These are phyloP conservation scores for Rhysida immarginata DNA, from an alignment of 1,140 invertebrate genomes.

Conservation along the genomic window DNA sequence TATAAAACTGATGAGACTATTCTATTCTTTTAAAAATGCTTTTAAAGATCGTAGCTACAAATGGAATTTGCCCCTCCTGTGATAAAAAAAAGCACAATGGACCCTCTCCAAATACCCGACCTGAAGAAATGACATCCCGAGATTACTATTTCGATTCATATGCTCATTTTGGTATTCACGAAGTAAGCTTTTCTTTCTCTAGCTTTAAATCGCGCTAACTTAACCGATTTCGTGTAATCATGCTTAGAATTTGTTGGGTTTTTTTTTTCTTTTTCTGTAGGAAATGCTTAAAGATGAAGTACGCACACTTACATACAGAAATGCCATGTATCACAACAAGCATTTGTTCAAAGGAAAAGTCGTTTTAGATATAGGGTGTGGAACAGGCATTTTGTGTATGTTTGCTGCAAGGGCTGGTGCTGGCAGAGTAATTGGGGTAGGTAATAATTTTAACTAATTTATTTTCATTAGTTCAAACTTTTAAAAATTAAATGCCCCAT, in stretches of 20 bases:
- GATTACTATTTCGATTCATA: constrained; percentile 84
- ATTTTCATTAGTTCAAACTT: constrained; percentile 15
- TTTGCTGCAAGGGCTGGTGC: constrained; percentile 91
- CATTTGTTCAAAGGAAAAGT: constrained; percentile 51
- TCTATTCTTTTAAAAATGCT: background rate
- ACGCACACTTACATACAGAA: constrained; percentile 78
- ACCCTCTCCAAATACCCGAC: background rate
- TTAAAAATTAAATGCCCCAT: no score
- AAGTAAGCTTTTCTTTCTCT: no score
- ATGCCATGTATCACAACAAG: constrained; percentile 77
- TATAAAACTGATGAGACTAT: no score
- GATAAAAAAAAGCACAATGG: background rate
- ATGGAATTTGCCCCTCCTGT: background rate
- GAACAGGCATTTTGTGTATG: constrained; percentile 91
- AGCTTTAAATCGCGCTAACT: constrained; percentile 1
- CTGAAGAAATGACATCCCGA: constrained; percentile 31
- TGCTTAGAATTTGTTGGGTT: background rate
- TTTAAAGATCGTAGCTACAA: background rate
- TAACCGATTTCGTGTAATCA: background rate
- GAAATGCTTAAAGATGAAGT: constrained; percentile 68
- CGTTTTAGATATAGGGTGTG: constrained; percentile 92
- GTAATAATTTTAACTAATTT: constrained; percentile 10
- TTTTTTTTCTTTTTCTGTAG: constrained; percentile 12
- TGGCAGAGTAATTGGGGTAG: constrained; percentile 76
- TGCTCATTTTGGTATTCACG: constrained; percentile 94